Evolutionary conservation across 2,888 invertebrate genomes (phyloP), one percentile per base, ranked within the genome.

Genomic region (Pedicia rivosa): DNA sequence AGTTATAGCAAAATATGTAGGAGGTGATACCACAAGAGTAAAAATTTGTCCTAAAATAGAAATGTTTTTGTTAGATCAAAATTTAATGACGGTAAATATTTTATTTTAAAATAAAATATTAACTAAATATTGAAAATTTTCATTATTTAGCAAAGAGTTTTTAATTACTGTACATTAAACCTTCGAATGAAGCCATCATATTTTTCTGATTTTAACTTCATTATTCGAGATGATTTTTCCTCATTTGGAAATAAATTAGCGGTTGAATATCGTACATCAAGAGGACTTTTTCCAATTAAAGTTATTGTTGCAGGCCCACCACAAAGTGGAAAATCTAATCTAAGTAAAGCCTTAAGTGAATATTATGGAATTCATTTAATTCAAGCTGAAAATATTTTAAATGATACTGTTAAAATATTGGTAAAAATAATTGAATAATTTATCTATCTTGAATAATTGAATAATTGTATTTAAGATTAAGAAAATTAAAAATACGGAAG

Each of bases 231-330:
- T 1, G 36, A 40, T 4, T 33, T 43, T 6, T 34, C 42, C 3
- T 33, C 35, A 4, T 37, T 42, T 36, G 53, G 64, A 40, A 50
- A 64, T 44, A 42, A 55, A 51, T 55, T 70, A 57, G 59, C 61
- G 46, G 50, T 63, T 40, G 62, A 69, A 47, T 70, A 65, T 48
- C 65, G 64, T 47, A 60, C 59, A 43, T 63, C 65, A 30, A 62
- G 70, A 46, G 63, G 63, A 44, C 54, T 78, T 40, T 64, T 63
- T 47, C 67, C 75, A 29, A 62, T 74, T 45, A 73, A 70, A 48
- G 52, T 68, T 30, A 48, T 76, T 12, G 53, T 78, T 2, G 70
- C 74, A 44, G 78, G 78, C 2, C 76, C 77, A 14, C 75, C 78
- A 4, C 66, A 71, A 6, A 64, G 68, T 9, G 78, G 78, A 15